Conservation (phyloP, 1,140 invertebrate species). For the Solen grandis region DNA sequence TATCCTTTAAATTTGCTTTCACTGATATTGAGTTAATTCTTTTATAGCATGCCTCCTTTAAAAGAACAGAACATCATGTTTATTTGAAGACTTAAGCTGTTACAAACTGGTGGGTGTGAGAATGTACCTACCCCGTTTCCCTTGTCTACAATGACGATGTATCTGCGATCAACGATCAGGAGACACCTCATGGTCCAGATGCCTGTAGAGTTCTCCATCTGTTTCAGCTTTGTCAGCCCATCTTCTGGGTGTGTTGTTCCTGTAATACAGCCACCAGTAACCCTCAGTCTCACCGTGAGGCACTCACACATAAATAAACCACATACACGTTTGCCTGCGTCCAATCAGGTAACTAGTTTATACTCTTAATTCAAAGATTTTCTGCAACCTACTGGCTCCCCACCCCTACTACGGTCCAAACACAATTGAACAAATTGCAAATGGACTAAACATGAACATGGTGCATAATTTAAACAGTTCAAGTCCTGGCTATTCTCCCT, state of each 20-base stretch:
- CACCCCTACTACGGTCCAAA: too few relatives aligned
- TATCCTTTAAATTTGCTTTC: too few relatives aligned
- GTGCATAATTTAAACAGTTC: too few relatives aligned
- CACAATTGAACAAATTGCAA: too few relatives aligned
- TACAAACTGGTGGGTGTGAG: too few relatives aligned
- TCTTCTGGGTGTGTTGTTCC: constrained; percentile 84
- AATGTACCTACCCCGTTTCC: constrained; percentile 95
- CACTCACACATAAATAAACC: neutral
- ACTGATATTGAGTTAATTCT: too few relatives aligned
- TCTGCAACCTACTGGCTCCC: too few relatives aligned
- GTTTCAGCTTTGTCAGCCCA: constrained; percentile 96
- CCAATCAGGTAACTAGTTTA: constrained; percentile 1
- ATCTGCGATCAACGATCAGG: constrained; percentile 91
- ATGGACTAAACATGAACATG: too few relatives aligned
- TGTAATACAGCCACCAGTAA: constrained; percentile 81
- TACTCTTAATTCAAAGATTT: neutral
- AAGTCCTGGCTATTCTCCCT: too few relatives aligned
- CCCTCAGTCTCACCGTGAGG: neutral
- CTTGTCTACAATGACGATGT: constrained; percentile 97
- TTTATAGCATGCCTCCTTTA: too few relatives aligned
- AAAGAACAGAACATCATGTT: too few relatives aligned
- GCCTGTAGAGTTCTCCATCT: constrained; percentile 98
- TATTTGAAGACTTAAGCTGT: too few relatives aligned
- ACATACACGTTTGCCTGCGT: neutral
- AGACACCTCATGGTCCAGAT: constrained; percentile 99